Evolutionary conservation across 2,797 vertebrate species (phyloP).

Genomic region (Threskiornis aethiopicus): DNA sequence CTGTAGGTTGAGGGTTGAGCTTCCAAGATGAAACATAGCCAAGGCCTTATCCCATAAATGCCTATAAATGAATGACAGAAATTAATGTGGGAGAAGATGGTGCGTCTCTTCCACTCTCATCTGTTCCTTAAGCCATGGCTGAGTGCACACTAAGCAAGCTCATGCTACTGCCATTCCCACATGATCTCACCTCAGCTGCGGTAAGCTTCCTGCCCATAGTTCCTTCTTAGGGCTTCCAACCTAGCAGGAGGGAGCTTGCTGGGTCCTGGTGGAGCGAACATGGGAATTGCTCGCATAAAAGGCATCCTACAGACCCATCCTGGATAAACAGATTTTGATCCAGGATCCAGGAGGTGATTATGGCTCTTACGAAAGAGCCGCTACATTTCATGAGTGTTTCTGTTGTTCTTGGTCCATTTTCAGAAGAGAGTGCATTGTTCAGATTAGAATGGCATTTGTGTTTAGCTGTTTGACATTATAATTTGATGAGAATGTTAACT

Average conservation of each 20-base stretch:
- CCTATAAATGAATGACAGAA: neutral
- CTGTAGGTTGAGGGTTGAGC: neutral
- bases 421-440: neutral
- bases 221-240: neutral
- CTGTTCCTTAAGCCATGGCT: neutral
- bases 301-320: neutral
- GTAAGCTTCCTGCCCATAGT: neutral
- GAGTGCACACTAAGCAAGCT: neutral
- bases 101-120: neutral
- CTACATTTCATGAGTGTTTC: neutral
- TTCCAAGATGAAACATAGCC: neutral
- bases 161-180: neutral
- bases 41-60: neutral
- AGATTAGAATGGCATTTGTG: neutral
- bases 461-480: neutral
- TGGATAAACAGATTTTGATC: neutral
- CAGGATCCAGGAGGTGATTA: neutral
- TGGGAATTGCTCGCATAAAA: neutral
- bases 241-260: neutral
- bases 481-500: neutral
- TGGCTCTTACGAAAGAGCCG: neutral
- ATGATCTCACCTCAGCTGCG: neutral
- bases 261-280: neutral
- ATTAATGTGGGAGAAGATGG: neutral
- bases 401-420: constrained; percentile 35